These are phyloP conservation scores for Trypoxylus dichotomus DNA, from an alignment of 1,140 invertebrate species.

Conservation along the genomic window DNA sequence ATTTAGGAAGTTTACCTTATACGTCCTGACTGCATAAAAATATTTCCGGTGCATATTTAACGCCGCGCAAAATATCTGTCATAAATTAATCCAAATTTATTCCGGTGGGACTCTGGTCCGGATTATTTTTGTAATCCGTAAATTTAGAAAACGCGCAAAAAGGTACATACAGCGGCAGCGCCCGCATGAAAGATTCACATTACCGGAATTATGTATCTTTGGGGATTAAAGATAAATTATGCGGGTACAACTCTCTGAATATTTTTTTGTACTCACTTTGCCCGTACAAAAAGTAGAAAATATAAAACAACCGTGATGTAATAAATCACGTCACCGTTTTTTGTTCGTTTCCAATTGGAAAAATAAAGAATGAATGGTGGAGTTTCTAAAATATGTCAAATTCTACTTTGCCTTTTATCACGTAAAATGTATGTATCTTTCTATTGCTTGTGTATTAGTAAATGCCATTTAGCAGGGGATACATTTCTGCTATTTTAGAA, in stretches of 20 bases:
- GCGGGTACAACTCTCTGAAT: constrained; percentile 15
- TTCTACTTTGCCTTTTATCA: no score
- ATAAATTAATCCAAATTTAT: constrained; percentile 17
- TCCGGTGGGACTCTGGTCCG: not conserved
- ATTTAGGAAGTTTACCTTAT: not conserved
- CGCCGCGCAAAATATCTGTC: not conserved
- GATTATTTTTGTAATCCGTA: constrained; percentile 22
- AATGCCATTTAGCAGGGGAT: no score
- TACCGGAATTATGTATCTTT: constrained; percentile 25
- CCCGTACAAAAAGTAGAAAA: not conserved
- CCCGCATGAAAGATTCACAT: constrained; percentile 14
- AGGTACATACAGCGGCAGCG: not conserved
- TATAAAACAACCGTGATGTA: not conserved
- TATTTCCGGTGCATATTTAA: not conserved
- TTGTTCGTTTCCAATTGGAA: not conserved
- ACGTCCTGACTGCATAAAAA: not conserved
- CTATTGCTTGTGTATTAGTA: no score
- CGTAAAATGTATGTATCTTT: no score
- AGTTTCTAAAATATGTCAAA: no score
- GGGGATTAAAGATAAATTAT: constrained; percentile 23
- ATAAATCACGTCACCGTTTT: not conserved
- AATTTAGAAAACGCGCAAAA: constrained; percentile 10
- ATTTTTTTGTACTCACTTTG: not conserved
- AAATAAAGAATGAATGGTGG: not conserved
- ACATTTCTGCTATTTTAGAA: no score